Base-by-base conservation (phyloP, 1,140 invertebrate genomes). In the Metopolophium dirhodum region DNA sequence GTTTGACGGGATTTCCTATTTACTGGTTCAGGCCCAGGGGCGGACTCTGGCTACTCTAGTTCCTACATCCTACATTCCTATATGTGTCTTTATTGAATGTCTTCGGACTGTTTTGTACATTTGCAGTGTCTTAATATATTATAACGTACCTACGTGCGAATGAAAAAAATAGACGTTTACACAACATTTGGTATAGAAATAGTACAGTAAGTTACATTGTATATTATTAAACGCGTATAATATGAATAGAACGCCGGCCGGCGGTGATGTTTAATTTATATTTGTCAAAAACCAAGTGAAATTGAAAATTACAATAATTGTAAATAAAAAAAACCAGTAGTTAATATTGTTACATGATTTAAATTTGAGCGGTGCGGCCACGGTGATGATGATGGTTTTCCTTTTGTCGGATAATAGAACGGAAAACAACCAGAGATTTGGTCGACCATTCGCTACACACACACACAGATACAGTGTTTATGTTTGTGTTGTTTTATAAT, bases 321-420 rank as follows among this genome's bases (percentile, higher is more conserved):
- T 83, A 23, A 77, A 77, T 77, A n/a, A n/a, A 77, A 77, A 77
- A 77, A 6, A 77, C 18, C n/a, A 35, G 37, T 77, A 61, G 30
- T 20, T 83, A 85, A 37, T 35, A 85, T 41, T 85, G 83, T 85
- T 41, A 41, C 41, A 22, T 41, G 23, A 85, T 85, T 85, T 23
- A 45, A 85, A 85, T 45, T 37, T 26, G 23, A 85, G 22, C 83
- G 83, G 83, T 85, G 83, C 22, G 61, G 30, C 61, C 30, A 18
- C 61, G 0, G 61, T 2, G 30, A 30, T 30, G 54, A 85, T 85
- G 83, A 85, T 26, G 83, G 37, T 85, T 85, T 85, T 85, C 83
- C 83, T 85, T 85, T 85, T 85, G 23, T 85, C 83, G 22, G 37
- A 85, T 85, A 45, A 22, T 85, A 20, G 83, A 85, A 85, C 83